Conservation (phyloP, 2,113 vertebrate genomes). For the Lutjanus erythropterus region DNA sequence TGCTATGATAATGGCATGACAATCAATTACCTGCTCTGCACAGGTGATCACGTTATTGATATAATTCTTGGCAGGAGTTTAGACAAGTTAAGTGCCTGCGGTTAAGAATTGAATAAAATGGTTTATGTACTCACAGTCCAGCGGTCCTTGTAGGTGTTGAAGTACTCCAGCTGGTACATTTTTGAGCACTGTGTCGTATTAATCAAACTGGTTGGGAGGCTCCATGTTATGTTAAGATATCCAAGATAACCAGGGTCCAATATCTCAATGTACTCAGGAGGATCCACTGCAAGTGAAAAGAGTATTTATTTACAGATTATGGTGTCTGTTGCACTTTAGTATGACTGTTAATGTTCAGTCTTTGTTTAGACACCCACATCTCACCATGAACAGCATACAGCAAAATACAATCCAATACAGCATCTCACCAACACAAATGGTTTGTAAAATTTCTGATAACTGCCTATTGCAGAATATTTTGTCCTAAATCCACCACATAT, state of each 20-base stretch:
- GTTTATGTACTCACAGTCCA: slow-evolving; percentile 87
- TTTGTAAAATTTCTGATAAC: neutral
- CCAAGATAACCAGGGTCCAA: slow-evolving; percentile 89
- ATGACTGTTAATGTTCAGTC: neutral
- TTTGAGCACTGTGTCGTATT: slow-evolving; percentile 75
- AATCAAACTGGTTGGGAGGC: slow-evolving; percentile 70
- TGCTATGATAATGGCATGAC: neutral
- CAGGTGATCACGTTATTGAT: neutral
- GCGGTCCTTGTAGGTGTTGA: slow-evolving; percentile 71
- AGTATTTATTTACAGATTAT: neutral
- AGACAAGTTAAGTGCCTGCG: neutral
- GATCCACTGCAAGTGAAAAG: slow-evolving; percentile 81
- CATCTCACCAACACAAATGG: neutral
- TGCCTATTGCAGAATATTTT: neutral
- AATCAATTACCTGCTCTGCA: neutral
- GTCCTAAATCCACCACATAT: too few relatives aligned
- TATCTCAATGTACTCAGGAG: slow-evolving; percentile 86
- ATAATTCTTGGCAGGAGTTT: neutral
- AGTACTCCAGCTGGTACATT: slow-evolving; percentile 87
- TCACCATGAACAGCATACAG: neutral
- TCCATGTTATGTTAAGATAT: slow-evolving; percentile 87
- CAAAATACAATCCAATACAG: neutral
- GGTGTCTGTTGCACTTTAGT: neutral
- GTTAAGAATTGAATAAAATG: neutral
- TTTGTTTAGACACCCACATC: neutral